Percentiles rank a stretch among this genome's conserved stretches.
phyloP scores from a whole-genome alignment of 2,797 vertebrate species.

The Euphonia xanthogaster region DNA sequence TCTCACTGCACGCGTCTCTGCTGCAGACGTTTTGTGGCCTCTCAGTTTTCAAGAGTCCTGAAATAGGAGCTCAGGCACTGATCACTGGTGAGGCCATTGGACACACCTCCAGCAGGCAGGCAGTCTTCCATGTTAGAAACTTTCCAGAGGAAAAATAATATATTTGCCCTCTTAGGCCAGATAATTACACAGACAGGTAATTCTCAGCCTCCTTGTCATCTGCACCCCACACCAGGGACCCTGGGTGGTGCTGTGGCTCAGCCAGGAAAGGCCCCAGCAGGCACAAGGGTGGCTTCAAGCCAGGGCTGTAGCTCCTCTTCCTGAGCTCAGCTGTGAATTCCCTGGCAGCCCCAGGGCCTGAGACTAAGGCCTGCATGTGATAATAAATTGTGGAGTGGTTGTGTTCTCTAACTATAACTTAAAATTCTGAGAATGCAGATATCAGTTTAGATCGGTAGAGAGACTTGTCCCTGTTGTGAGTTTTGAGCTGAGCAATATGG shows the following conservation, averaged over 20 bases:
- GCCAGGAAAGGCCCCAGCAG: accelerated
- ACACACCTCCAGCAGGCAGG: neutral
- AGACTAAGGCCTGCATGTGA: neutral
- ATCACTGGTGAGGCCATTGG: neutral
- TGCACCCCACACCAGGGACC: accelerated
- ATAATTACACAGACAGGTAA: neutral
- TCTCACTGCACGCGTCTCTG: accelerated
- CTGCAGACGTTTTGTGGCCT: neutral
- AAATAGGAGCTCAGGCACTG: neutral
- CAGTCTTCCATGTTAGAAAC: neutral
- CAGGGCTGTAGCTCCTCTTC: neutral
- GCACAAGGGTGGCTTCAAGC: neutral
- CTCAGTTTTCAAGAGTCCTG: neutral
- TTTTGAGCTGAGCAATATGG: neutral
- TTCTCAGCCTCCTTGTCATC: neutral
- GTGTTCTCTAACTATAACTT: neutral
- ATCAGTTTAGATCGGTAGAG: neutral
- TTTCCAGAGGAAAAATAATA: neutral
- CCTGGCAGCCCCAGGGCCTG: neutral
- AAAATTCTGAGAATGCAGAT: neutral
- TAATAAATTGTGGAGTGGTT: neutral
- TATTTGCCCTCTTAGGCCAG: neutral
- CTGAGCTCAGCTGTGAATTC: neutral
- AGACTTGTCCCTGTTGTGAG: neutral
- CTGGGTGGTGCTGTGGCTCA: neutral